A percentile compares a stretch with the other conserved stretches of the same genome.
phyloP scores from a whole-genome alignment of 2,888 invertebrate species.

The Galerucella pusilla region DNA sequence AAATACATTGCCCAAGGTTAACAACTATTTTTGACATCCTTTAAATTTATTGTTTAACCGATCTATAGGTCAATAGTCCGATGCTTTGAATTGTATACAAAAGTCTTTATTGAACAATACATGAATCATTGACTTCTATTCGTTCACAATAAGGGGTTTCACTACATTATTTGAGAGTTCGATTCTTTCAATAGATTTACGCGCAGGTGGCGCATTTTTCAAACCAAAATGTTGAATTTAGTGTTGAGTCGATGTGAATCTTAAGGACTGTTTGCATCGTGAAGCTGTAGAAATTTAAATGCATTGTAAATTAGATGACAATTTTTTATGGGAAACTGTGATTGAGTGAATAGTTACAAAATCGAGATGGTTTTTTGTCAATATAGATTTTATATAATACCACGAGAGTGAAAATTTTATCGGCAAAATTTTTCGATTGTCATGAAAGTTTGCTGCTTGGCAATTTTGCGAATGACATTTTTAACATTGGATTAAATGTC shows the following conservation, averaged over 20 bases:
- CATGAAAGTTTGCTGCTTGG: too few species aligned
- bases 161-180: conserved; percentile 33
- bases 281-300: not conserved
- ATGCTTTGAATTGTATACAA: conserved; percentile 28
- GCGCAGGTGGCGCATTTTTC: conserved; percentile 42
- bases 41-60: conserved; percentile 22
- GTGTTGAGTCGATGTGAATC: not conserved
- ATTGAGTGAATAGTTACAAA: too few species aligned
- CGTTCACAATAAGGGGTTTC: conserved; percentile 26
- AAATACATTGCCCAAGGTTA: not conserved
- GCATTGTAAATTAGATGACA: too few species aligned
- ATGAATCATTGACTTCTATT: conserved; percentile 36
- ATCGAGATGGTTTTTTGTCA: too few species aligned
- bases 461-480: too few species aligned
- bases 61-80: conserved; percentile 28
- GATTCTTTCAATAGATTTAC: conserved; percentile 33
- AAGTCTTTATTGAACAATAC: conserved; percentile 37
- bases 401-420: too few species aligned
- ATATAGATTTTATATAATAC: too few species aligned
- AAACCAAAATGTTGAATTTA: conserved; percentile 25
- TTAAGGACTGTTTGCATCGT: not conserved
- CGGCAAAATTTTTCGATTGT: too few species aligned
- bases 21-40: conserved; percentile 20
- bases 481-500: too few species aligned
- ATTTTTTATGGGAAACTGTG: too few species aligned